A percentile compares a stretch with the other conserved stretches of the same genome.
Evolutionary conservation across 2,113 vertebrate species (phyloP).

Genomic region (Cyphomyrus discorhynchus): DNA sequence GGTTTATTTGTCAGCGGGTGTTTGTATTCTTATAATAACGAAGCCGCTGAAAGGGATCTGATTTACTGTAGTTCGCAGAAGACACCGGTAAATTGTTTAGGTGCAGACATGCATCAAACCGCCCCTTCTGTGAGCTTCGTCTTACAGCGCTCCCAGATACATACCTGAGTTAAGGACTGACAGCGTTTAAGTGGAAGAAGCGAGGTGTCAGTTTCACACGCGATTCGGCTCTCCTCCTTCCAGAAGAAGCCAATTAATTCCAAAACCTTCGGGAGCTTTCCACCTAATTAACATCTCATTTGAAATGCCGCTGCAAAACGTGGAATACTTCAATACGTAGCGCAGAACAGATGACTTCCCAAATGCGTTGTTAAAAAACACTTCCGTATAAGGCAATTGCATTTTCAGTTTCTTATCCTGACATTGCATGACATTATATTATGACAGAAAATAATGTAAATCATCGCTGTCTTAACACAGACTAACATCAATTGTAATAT

Average conservation of each 20-base stretch:
- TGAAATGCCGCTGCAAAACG: background rate
- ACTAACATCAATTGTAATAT: background rate
- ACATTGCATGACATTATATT: background rate
- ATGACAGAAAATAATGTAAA: background rate
- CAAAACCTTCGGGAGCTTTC: conserved; percentile 27
- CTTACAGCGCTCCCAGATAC: conserved; percentile 33
- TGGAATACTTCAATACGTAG: background rate
- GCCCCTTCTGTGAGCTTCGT: background rate
- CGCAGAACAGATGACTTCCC: background rate
- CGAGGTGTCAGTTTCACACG: conserved; percentile 59
- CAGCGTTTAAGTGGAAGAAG: conserved; percentile 48
- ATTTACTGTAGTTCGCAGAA: background rate
- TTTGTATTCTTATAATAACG: background rate
- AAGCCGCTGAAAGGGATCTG: background rate
- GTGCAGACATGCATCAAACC: background rate
- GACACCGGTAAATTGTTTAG: background rate
- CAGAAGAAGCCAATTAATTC: conserved; percentile 58
- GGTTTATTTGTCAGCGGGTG: background rate
- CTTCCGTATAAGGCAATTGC: background rate
- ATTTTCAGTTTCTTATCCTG: background rate
- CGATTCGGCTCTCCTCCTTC: conserved; percentile 39
- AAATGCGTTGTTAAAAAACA: background rate
- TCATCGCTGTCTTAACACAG: background rate
- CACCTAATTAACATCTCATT: conserved; percentile 13
- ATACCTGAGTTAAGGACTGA: conserved; percentile 46